These are phyloP conservation scores for Mustelus asterias DNA, from an alignment of 2,113 vertebrate genomes.

Conservation along the genomic window DNA sequence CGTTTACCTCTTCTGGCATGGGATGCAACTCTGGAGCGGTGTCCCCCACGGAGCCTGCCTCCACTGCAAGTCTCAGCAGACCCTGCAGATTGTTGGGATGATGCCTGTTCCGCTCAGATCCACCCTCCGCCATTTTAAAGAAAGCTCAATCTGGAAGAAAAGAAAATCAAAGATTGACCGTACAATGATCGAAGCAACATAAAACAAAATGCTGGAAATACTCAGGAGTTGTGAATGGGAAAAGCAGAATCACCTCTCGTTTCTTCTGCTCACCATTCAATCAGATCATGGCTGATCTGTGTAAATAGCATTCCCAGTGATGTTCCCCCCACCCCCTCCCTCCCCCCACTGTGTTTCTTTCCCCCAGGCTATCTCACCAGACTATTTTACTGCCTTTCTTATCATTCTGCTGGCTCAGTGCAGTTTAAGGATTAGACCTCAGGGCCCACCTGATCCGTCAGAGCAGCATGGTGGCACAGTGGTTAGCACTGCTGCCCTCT, in stretches of 20 bases:
- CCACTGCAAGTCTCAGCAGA: conserved; percentile 74
- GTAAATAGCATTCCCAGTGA: no score
- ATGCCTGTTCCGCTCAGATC: conserved; percentile 47
- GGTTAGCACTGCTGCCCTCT: no score
- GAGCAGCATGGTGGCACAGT: no score
- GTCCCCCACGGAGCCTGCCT: conserved; percentile 63
- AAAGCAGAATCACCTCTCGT: background rate
- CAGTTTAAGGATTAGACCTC: no score
- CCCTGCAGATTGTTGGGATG: conserved; percentile 73
- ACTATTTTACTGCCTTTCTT: no score
- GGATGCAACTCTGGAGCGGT: conserved; percentile 54
- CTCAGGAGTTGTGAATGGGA: background rate
- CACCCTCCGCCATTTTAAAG: conserved; percentile 55
- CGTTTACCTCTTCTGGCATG: conserved; percentile 75
- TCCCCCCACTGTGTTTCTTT: no score
- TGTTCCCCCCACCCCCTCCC: no score
- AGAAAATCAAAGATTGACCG: background rate
- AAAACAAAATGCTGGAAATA: background rate
- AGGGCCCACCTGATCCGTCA: no score
- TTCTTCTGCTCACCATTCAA: background rate
- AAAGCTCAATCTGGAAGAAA: background rate
- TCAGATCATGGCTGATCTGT: no score
- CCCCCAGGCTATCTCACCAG: no score
- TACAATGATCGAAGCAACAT: background rate
- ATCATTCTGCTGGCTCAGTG: no score